Evolutionary conservation across 2,797 vertebrate genomes (phyloP).

Genomic region (Danionella dracula): DNA sequence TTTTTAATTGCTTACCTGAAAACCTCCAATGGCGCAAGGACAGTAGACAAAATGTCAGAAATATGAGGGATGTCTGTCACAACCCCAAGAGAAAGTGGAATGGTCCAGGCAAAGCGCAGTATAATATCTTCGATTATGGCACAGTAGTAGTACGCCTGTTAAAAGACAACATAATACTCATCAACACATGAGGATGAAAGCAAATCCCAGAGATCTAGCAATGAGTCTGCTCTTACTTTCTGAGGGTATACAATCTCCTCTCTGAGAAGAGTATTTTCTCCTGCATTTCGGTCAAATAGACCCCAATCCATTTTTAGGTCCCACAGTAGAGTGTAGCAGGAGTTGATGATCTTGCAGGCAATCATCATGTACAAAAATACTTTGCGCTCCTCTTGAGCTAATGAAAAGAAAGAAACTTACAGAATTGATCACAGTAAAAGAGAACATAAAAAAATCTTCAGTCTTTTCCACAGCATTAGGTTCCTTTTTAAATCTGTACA

Average conservation of each 20-base stretch:
- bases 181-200: not conserved
- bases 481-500: too few species aligned
- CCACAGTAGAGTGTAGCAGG: slow-evolving; percentile 95
- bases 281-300: slow-evolving; percentile 92
- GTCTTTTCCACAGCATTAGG: too few species aligned
- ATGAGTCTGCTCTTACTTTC: slow-evolving; percentile 71
- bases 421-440: too few species aligned
- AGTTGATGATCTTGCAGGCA: slow-evolving; percentile 82
- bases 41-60: slow-evolving; percentile 82
- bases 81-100: slow-evolving; percentile 80
- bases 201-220: too few species aligned
- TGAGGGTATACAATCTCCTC: slow-evolving; percentile 99
- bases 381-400: slow-evolving; percentile 59
- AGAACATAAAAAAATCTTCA: too few species aligned
- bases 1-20: slow-evolving; percentile 75
- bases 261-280: slow-evolving; percentile 93
- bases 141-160: slow-evolving; percentile 95
- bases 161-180: not conserved
- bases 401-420: not conserved
- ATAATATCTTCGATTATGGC: slow-evolving; percentile 95
- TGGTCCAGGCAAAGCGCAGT: slow-evolving; percentile 90
- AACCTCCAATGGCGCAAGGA: slow-evolving; percentile 91
- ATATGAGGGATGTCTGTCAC: slow-evolving; percentile 56
- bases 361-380: slow-evolving; percentile 94
- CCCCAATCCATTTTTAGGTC: slow-evolving; percentile 99